These are phyloP conservation scores for Ictalurus punctatus DNA, from an alignment of 2,113 vertebrate genomes.

Conservation along the genomic window DNA sequence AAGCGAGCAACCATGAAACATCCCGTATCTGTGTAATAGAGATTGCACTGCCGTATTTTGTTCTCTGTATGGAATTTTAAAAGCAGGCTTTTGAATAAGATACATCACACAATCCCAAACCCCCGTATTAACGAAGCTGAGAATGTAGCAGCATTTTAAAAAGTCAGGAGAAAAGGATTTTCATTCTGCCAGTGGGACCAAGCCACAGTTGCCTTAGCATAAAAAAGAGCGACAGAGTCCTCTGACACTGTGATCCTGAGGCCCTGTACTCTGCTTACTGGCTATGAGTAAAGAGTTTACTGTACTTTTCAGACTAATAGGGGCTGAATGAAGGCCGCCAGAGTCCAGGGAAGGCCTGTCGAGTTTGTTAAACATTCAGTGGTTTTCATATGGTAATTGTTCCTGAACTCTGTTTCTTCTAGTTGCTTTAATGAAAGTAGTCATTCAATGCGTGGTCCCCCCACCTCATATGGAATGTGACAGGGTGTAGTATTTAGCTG, in stretches of 20 bases:
- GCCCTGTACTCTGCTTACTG: slow-evolving; percentile 1
- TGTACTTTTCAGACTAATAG: slow-evolving; percentile 36
- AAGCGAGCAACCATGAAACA: neutral
- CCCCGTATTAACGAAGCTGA: slow-evolving; percentile 7
- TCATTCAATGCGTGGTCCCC: slow-evolving; percentile 22
- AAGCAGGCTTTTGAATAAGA: neutral
- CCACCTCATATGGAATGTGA: slow-evolving; percentile 51
- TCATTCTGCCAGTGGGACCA: neutral
- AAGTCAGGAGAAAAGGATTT: neutral
- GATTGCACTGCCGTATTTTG: neutral
- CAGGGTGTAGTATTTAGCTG: slow-evolving; percentile 48
- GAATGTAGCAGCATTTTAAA: slow-evolving; percentile 5
- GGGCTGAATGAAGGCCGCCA: slow-evolving; percentile 21
- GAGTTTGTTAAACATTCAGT: slow-evolving; percentile 33
- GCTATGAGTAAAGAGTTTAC: slow-evolving; percentile 21
- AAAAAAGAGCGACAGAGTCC: neutral
- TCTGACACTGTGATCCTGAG: neutral
- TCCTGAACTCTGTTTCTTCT: slow-evolving; percentile 23
- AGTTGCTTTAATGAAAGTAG: slow-evolving; percentile 43
- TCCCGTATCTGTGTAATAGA: slow-evolving; percentile 2
- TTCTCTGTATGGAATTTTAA: neutral
- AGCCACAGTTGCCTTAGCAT: neutral
- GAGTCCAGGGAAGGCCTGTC: slow-evolving; percentile 13
- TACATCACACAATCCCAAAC: slow-evolving; percentile 19
- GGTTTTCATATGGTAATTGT: slow-evolving; percentile 48